A percentile compares a stretch with the other conserved stretches of the same genome.
These are phyloP conservation scores for Drosophila busckii DNA, from an alignment of 1,140 invertebrate species.

Conservation along the genomic window DNA sequence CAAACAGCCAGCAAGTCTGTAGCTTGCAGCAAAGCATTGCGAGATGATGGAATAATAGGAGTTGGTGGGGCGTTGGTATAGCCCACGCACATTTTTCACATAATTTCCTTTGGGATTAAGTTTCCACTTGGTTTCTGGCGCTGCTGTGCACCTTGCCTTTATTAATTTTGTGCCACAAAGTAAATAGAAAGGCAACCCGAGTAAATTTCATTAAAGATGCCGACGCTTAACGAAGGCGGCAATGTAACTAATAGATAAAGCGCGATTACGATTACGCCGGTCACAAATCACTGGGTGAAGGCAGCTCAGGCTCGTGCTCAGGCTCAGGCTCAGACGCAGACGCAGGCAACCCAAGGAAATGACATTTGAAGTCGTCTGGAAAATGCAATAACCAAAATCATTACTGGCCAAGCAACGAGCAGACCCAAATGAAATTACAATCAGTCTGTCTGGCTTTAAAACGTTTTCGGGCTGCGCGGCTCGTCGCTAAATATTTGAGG, in stretches of 20 bases:
- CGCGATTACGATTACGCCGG: slow-evolving; percentile 62
- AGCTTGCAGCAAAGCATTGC: slow-evolving; percentile 11
- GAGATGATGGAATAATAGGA: slow-evolving; percentile 1
- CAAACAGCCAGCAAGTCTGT: no score
- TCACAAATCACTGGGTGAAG: slow-evolving; percentile 61
- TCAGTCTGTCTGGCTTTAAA: slow-evolving; percentile 68
- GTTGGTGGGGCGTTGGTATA: background rate
- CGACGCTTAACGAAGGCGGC: slow-evolving; percentile 22
- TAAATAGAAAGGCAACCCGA: slow-evolving; percentile 66
- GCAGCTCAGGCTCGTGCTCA: no score
- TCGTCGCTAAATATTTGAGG: slow-evolving; percentile 19
- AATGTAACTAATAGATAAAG: slow-evolving; percentile 69
- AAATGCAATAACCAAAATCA: slow-evolving; percentile 69
- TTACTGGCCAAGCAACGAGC: slow-evolving; percentile 27
- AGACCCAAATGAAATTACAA: slow-evolving; percentile 64
- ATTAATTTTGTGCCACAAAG: slow-evolving; percentile 71
- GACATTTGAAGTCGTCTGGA: slow-evolving; percentile 67
- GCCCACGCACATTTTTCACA: slow-evolving; percentile 71
- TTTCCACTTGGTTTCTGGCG: slow-evolving; percentile 57
- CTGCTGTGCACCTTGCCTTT: slow-evolving; percentile 46
- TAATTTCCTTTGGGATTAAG: slow-evolving; percentile 74
- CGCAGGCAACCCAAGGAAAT: slow-evolving; percentile 41
- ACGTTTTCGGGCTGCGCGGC: no score
- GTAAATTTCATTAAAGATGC: slow-evolving; percentile 69
- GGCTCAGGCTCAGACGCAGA: no score